Percentiles rank a stretch among this genome's conserved stretches.
These are phyloP conservation scores for Gymnobelideus leadbeateri DNA, from an alignment of 2,113 vertebrate genomes.

Conservation along the genomic window DNA sequence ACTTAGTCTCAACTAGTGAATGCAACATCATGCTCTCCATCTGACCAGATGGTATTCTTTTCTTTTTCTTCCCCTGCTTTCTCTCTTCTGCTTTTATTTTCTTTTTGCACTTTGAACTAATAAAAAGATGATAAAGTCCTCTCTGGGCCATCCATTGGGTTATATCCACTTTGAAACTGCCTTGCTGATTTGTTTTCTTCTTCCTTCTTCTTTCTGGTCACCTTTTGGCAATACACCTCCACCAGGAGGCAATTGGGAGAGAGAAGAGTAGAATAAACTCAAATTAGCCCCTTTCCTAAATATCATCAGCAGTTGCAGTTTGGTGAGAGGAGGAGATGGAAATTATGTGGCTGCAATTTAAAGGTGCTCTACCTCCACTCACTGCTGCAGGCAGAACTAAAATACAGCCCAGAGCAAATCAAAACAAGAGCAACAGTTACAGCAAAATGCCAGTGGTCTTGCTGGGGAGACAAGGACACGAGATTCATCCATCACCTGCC, in stretches of 20 bases:
- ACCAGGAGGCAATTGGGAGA: neutral
- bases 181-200: neutral
- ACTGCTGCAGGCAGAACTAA: neutral
- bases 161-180: neutral
- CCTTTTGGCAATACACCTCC: neutral
- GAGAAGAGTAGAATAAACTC: neutral
- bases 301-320: neutral
- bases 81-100: neutral
- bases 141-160: neutral
- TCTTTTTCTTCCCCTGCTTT: neutral
- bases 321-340: neutral
- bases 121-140: neutral
- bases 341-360: neutral
- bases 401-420: neutral
- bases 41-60: neutral
- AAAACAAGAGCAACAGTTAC: neutral
- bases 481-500: neutral
- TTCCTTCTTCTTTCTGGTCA: neutral
- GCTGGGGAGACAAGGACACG: neutral
- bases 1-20: neutral
- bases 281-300: neutral
- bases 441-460: neutral
- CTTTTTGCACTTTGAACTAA: neutral
- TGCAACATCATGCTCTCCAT: neutral
- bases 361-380: neutral